Conservation (phyloP, 2,888 invertebrate genomes). For the Brachyptera risi region DNA sequence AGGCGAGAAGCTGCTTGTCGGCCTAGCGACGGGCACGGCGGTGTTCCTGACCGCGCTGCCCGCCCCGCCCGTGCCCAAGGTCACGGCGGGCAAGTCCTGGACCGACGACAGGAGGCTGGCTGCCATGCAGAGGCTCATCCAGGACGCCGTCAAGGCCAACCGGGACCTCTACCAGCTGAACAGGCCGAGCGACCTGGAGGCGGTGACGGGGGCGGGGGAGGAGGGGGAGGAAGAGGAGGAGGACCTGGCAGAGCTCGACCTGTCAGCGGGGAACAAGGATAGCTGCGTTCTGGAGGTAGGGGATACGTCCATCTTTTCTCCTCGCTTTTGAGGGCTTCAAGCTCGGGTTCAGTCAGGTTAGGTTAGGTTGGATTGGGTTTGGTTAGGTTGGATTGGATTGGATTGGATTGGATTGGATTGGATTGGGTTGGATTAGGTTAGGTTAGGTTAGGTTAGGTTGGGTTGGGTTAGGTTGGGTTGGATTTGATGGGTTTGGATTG, state of each 20-base stretch:
- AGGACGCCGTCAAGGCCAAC: conserved; percentile 66
- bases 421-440: too few species aligned
- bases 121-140: conserved; percentile 65
- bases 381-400: too few species aligned
- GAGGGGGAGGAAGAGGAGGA: conserved; percentile 67
- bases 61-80: conserved; percentile 65
- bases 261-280: conserved; percentile 68
- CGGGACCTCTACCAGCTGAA: conserved; percentile 50
- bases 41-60: conserved; percentile 75
- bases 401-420: too few species aligned
- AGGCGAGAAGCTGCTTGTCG: conserved; percentile 79
- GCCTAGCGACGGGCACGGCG: conserved; percentile 85
- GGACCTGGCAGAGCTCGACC: conserved; percentile 59
- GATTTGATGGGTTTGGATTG: too few species aligned
- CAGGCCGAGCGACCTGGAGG: not conserved
- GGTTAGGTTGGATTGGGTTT: too few species aligned
- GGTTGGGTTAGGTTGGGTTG: too few species aligned
- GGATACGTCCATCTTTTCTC: too few species aligned
- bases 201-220: not conserved
- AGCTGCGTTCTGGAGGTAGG: conserved; percentile 70
- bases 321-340: too few species aligned
- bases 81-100: conserved; percentile 62
- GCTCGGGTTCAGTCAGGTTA: too few species aligned
- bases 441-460: too few species aligned
- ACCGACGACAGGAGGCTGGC: conserved; percentile 60